Evolutionary conservation across 2,113 vertebrate species (phyloP).

Genomic region (Calyptomena viridis): DNA sequence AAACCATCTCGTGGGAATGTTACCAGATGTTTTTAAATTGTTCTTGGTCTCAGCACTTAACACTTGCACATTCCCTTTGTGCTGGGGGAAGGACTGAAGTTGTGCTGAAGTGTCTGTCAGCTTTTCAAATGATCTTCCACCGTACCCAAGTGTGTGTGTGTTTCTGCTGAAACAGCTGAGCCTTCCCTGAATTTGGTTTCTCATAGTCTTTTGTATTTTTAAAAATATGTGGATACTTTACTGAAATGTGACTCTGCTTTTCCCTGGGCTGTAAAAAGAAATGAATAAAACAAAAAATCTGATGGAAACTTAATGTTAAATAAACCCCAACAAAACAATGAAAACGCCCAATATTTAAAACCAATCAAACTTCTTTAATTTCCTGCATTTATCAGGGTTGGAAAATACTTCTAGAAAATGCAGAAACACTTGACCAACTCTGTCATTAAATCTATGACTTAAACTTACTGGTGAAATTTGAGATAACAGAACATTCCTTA

Average conservation of each 20-base stretch:
- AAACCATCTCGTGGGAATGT: neutral
- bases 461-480: neutral
- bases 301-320: neutral
- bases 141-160: neutral
- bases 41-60: neutral
- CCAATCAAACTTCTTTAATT: neutral
- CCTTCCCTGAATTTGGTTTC: neutral
- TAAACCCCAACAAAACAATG: rapidly evolving
- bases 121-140: neutral
- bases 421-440: neutral
- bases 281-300: no score
- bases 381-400: neutral
- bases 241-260: neutral
- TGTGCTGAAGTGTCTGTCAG: neutral
- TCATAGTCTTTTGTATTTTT: neutral
- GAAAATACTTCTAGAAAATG: neutral
- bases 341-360: neutral
- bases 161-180: neutral
- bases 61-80: neutral
- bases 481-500: no score
- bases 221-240: neutral
- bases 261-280: neutral
- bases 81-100: neutral
- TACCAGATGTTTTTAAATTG: neutral
- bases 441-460: neutral